phyloP scores from a whole-genome alignment of 2,888 invertebrate species.

The Trachelus iudaicus region DNA sequence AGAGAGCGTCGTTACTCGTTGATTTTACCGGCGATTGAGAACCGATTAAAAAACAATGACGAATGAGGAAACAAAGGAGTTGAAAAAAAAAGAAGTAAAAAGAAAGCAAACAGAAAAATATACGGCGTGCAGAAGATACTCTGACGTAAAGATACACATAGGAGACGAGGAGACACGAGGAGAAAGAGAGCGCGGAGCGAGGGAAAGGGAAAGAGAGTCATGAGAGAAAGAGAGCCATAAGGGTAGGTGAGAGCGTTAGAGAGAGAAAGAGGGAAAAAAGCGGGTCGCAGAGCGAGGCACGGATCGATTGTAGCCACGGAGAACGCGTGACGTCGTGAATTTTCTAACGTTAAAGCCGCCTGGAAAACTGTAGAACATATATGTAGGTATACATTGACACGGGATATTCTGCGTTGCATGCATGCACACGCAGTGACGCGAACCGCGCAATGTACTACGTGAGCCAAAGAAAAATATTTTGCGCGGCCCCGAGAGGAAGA shows the following conservation, averaged over 20 bases:
- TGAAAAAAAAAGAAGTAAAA: neutral
- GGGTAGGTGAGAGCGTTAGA: neutral
- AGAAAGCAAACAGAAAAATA: neutral
- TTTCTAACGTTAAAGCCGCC: neutral
- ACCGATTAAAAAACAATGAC: neutral
- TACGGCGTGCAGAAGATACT: neutral
- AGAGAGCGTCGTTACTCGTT: neutral
- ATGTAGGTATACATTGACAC: neutral
- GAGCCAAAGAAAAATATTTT: neutral
- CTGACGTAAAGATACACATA: neutral
- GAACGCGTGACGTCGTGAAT: neutral
- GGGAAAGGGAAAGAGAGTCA: conserved; percentile 12
- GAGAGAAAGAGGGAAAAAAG: neutral
- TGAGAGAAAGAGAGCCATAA: conserved; percentile 4
- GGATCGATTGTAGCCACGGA: neutral
- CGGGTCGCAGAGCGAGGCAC: neutral
- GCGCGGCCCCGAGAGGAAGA: neutral
- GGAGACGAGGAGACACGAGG: neutral
- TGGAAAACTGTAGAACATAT: neutral
- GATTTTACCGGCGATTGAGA: neutral
- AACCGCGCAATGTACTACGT: neutral
- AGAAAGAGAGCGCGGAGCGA: neutral
- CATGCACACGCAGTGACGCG: neutral
- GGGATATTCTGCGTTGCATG: neutral
- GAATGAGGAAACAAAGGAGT: neutral